These are phyloP conservation scores for Morone chrysops DNA, from an alignment of 2,113 vertebrate species.

Conservation along the genomic window DNA sequence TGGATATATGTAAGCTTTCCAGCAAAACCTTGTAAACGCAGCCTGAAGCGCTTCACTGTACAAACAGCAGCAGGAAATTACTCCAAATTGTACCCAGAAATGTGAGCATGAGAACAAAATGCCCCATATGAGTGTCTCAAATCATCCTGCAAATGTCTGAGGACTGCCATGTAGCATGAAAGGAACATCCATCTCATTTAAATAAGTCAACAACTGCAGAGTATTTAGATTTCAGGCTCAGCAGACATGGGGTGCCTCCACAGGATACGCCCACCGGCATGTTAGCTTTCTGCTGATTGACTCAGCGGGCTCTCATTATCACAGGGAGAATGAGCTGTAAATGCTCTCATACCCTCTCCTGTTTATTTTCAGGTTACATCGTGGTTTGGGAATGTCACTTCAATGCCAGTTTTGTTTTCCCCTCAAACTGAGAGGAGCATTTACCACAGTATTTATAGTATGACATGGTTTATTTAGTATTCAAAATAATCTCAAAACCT, in stretches of 20 bases:
- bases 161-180: constrained; percentile 31
- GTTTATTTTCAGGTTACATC: constrained; percentile 52
- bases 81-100: constrained; percentile 68
- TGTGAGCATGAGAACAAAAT: constrained; percentile 46
- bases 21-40: constrained; percentile 59
- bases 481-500: constrained; percentile 14
- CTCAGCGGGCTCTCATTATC: constrained; percentile 69
- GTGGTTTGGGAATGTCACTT: constrained; percentile 42
- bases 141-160: constrained; percentile 53
- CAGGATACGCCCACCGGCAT: constrained; percentile 56
- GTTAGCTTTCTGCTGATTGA: constrained; percentile 74
- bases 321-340: constrained; percentile 50
- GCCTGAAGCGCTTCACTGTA: constrained; percentile 65
- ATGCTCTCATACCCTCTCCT: constrained; percentile 33
- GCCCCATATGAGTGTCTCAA: constrained; percentile 24
- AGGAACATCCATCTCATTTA: constrained; percentile 66
- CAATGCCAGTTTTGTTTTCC: constrained; percentile 39
- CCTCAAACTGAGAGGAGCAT: constrained; percentile 2
- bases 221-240: constrained; percentile 51
- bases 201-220: constrained; percentile 66
- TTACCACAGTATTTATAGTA: constrained; percentile 30
- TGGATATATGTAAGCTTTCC: constrained; percentile 48
- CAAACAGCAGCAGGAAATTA: constrained; percentile 78
- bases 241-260: constrained; percentile 41
- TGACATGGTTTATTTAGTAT: constrained; percentile 38